Evolutionary conservation across 2,888 invertebrate genomes (phyloP).

Genomic region (Morpho helenor): DNA sequence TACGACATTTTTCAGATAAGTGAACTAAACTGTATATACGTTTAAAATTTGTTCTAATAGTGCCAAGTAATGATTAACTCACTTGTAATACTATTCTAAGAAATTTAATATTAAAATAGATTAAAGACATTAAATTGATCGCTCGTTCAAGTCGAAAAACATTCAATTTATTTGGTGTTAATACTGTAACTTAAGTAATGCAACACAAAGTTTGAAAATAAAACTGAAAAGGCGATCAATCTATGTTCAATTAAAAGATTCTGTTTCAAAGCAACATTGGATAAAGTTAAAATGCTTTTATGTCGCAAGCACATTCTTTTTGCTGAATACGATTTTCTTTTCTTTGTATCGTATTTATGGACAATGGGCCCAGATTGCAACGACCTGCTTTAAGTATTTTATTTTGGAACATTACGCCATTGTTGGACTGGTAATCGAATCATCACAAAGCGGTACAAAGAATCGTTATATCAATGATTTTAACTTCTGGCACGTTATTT

Average conservation of each 20-base stretch:
- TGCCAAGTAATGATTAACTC: no score
- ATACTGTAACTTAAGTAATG: not conserved
- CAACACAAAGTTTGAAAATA: not conserved
- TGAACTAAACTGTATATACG: no score
- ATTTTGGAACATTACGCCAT: conserved; percentile 62
- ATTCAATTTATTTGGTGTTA: no score
- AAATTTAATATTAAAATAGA: no score
- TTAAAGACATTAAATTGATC: no score
- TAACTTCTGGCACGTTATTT: no score
- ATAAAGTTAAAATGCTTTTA: conserved; percentile 21
- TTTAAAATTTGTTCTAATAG: no score
- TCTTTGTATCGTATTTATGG: conserved; percentile 63
- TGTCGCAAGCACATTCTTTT: conserved; percentile 23
- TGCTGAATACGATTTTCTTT: conserved; percentile 47
- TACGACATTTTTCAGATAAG: no score
- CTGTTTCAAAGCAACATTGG: conserved; percentile 11
- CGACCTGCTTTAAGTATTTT: conserved; percentile 56
- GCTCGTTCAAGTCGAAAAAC: no score
- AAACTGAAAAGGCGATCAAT: not conserved
- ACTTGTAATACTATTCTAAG: no score
- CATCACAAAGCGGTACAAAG: conserved; percentile 45
- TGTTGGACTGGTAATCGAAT: conserved; percentile 58
- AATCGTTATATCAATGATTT: conserved; percentile 12
- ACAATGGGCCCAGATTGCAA: conserved; percentile 69
- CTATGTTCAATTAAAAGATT: conserved; percentile 16